Evolutionary conservation across 2,113 vertebrate genomes (phyloP), one percentile per base, ranked within the genome.

Genomic region (Chionomys nivalis): DNA sequence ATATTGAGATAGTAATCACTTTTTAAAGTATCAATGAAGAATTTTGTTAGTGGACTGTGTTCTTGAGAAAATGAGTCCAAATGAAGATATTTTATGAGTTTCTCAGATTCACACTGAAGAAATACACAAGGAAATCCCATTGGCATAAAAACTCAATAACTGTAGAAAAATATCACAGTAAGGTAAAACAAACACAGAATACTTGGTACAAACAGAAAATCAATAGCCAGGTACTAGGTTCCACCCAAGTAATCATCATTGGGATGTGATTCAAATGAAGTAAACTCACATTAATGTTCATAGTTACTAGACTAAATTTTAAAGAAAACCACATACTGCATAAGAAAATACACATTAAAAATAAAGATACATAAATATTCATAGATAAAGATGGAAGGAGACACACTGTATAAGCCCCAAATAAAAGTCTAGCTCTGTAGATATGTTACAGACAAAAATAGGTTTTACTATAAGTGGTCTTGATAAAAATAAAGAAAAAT

Each of bases 401-500:
- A 90, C 10, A 72, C 13, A 55, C 9, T 4, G 10, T 36, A n/a
- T 94, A 72, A 87, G 68, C 26, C 61, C 19, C 33, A 33, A 39
- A 76, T 58, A 78, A 70, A 61, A 66, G 36, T 68, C 49, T 14
- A 90, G 23, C 47, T 87, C 7, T 63, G 0, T 89, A 82, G 76
- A 13, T 90, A 65, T 77, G 72, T 63, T 90, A 72, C 6, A 75
- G 52, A 55, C 16, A 65, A 86, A 92, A 61, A 70, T 47, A 52
- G 58, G 91, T 42, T 73, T 93, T 81, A 70, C 42, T 47, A 72
- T 28, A 61, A 91, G n/a, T 68, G 36, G 2, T 85, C 61, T 79
- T 91, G 42, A 49, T 86, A 86, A 66, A 87, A 93, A 90, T 88
- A 93, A 12, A 90, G 21, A 87, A 42, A 83, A 44, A 44, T 65